phyloP scores from a whole-genome alignment of 2,797 vertebrate genomes.

The Heteromormyrus szaboi region DNA sequence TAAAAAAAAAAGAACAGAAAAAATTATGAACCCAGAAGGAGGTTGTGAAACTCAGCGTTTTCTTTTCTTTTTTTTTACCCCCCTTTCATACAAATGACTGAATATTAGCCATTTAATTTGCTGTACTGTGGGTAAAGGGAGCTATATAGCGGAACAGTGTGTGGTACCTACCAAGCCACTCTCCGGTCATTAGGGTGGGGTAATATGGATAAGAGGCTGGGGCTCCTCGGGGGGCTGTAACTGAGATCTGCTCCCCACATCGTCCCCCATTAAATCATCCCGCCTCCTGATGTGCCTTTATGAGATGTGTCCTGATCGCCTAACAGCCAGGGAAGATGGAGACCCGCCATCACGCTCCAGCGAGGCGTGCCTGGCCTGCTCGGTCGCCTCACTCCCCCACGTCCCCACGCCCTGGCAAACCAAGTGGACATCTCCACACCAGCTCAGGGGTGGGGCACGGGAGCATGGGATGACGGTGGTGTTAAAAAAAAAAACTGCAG shows the following conservation, averaged over 20 bases:
- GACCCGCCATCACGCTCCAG: constrained; percentile 70
- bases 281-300: constrained; percentile 72
- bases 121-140: constrained; percentile 72
- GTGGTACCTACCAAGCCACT: constrained; percentile 54
- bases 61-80: constrained; percentile 27
- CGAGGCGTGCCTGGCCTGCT: constrained; percentile 38
- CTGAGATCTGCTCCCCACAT: constrained; percentile 73
- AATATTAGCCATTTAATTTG: constrained; percentile 89
- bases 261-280: constrained; percentile 86
- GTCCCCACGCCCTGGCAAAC: not conserved
- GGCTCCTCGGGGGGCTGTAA: constrained; percentile 78
- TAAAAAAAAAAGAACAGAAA: constrained; percentile 42
- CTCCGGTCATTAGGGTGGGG: constrained; percentile 71
- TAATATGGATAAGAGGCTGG: constrained; percentile 74
- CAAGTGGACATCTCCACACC: not conserved
- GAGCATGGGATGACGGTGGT: not conserved
- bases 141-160: constrained; percentile 72
- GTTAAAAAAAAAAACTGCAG: not conserved
- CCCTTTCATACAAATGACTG: constrained; percentile 54
- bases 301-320: constrained; percentile 87
- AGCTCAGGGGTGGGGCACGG: not conserved
- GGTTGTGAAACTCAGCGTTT: constrained; percentile 19
- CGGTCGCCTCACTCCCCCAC: not conserved
- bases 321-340: constrained; percentile 77
- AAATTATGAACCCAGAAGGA: constrained; percentile 39